Base-by-base conservation (phyloP, 2,113 vertebrate species). In the Sciurus niger region DNA sequence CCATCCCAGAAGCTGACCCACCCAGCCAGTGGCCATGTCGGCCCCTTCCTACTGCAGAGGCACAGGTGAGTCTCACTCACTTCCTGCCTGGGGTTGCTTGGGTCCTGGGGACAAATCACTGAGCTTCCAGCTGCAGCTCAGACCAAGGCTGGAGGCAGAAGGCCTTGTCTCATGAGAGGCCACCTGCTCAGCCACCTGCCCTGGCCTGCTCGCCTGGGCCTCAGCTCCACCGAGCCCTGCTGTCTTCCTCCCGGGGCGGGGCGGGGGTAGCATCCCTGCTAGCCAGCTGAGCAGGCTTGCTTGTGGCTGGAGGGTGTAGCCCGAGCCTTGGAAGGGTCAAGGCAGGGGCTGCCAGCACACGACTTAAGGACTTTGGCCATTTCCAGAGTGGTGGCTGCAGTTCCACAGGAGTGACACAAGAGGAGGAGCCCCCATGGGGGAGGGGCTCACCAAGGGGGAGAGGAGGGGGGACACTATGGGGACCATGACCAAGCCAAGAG, bases 201-300 rank as follows among this genome's bases (percentile, higher is more conserved):
- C 43, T 24, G 17, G 53, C 16, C 28, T 32, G 32, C 46, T 9
- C 3, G 10, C 16, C 11, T 70, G 37, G 20, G 53, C 65, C 58
- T 43, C 30, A 4, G 1, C 40, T 51, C 13, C 72, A 67, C 55
- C 24, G 28, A 65, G 11, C 73, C 4, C 22, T 0, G 0, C 11
- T 67, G 1, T 22, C 32, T 1, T 37, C 17, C 6, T 2, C 5
- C 16, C 1, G 11, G 0, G 40, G 40, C 40, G 1, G 22, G 10
- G 18, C 30, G 8, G 18, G 11, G 14, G 25, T 28, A 3, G 9
- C 53, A 0, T 53, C 48, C 1, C 6, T 40, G 1, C 4, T 22
- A 1, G 7, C 0, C 6, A 9, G 55, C 43, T 1, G 2, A 70
- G 67, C 14, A 2, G n/a, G 34, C 28, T 18, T 16, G 40, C 20